A percentile compares a stretch with the other conserved stretches of the same genome.
Conservation (phyloP, 2,888 invertebrate species). For the Drosophila formosana region DNA sequence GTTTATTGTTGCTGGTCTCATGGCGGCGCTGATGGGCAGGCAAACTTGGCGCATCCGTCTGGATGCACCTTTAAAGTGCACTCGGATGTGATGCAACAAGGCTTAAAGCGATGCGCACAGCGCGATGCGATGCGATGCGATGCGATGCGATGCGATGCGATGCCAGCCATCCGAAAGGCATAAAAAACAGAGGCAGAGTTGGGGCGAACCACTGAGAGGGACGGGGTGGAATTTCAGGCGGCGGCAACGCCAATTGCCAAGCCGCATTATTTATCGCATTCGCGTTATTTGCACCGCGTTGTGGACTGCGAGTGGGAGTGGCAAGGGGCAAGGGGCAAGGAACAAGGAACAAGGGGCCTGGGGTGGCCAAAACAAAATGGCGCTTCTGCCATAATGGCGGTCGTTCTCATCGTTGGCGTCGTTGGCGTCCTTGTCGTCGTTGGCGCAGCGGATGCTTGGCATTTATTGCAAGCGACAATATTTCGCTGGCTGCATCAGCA, state of each 20-base stretch:
- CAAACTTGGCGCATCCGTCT: conserved; percentile 1
- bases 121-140: conserved; percentile 21
- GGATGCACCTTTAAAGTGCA: conserved; percentile 41
- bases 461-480: conserved; percentile 81
- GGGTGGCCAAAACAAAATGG: conserved; percentile 67
- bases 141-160: no score
- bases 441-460: conserved; percentile 78
- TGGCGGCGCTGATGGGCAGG: background rate
- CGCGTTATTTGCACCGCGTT: conserved; percentile 57
- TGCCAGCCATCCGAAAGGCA: conserved; percentile 54
- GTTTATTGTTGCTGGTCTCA: background rate
- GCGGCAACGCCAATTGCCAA: conserved; percentile 67
- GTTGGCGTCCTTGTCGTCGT: conserved; percentile 49
- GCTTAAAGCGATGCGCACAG: conserved; percentile 41
- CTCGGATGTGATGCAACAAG: conserved; percentile 28
- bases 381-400: conserved; percentile 72
- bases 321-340: background rate
- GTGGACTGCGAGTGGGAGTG: background rate
- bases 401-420: conserved; percentile 38
- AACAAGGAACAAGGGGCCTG: background rate
- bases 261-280: conserved; percentile 76
- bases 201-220: background rate
- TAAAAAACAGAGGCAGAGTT: conserved; percentile 55
- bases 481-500: conserved; percentile 64
- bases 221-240: background rate